Base-by-base conservation (phyloP, 2,888 invertebrate species). In the Drosophila meridiana region DNA sequence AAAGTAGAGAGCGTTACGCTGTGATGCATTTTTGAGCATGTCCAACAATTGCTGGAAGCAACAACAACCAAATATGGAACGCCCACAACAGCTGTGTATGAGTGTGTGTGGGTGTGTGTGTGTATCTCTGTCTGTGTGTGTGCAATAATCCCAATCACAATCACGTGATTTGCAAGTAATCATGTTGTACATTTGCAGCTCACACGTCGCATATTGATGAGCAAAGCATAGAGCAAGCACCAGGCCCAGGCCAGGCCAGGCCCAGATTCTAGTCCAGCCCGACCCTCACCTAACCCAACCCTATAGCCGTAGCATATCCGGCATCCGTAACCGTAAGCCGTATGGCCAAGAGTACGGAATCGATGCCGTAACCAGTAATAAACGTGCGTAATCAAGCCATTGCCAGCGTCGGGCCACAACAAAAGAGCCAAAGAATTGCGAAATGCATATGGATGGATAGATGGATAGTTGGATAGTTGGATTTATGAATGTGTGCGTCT, bases 161-260 rank as follows among this genome's bases (percentile, higher is more conserved):
- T 87, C 88, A 87, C 78, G 80, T 89, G 89, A 87, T 87, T 87
- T 87, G 89, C 87, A 87, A 89, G 89, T 89, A 87, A 87, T 89
- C 85, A 89, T 89, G 88, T 84, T 86, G 87, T 82, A 84, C 87
- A 87, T 77, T 83, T 81, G 70, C 74, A 87, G 71, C 72, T 76
- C 87, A 80, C 82, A 89, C 89, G 70, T 69, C 70, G 85, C 87
- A 86, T 86, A 89, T 89, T 86, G 89, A 86, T 86, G 84, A 76
- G 80, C 72, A 32, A 82, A 70, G 78, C 61, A 50, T 43, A 34
- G 38, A 13, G 13, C 20, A 2, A 6, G 4, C 40, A 20, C n/a
- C 11, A 4, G 53, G 4, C 6, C 56, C 11, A 2, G 8, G 1
- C 11, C 42, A n/a, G 13, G n/a, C 30, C 9, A 1, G 14, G 30